Evolutionary conservation across 2,888 invertebrate species (phyloP).

Genomic region (Sicus ferrugineus): DNA sequence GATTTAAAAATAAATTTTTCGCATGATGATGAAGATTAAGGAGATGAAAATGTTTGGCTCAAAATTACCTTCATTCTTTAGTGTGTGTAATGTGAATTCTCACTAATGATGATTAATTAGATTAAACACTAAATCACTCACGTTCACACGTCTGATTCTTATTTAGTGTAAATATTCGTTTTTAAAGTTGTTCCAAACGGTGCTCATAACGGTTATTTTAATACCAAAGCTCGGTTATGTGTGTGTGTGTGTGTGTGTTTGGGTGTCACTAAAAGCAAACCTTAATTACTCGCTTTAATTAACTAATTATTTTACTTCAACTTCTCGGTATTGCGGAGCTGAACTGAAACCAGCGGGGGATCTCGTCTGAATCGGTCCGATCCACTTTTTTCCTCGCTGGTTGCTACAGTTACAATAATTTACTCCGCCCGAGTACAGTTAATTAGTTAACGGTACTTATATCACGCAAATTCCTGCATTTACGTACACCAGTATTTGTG

Average conservation of each 20-base stretch:
- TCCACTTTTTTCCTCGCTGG: neutral
- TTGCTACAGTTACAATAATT: slow-evolving; percentile 6
- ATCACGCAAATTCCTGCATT: neutral
- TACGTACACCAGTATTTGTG: neutral
- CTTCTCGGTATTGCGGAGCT: neutral
- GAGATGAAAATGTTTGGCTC: too few species aligned
- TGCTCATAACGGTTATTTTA: slow-evolving; percentile 15
- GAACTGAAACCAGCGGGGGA: neutral
- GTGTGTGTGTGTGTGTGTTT: neutral
- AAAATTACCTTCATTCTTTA: too few species aligned
- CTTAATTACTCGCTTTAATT: neutral
- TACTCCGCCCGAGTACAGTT: neutral
- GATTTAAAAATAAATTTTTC: too few species aligned
- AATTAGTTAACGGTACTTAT: slow-evolving; percentile 1
- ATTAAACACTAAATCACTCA: too few species aligned
- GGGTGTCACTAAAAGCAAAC: neutral
- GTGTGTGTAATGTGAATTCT: too few species aligned
- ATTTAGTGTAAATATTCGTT: too few species aligned
- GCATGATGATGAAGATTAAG: too few species aligned
- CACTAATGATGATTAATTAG: too few species aligned
- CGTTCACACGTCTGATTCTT: too few species aligned
- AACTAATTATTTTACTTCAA: too few species aligned
- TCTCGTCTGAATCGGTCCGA: neutral
- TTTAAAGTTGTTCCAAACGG: neutral
- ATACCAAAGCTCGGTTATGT: neutral